Conservation (phyloP, 2,888 invertebrate species). For the Lordiphosa andalusiaca region DNA sequence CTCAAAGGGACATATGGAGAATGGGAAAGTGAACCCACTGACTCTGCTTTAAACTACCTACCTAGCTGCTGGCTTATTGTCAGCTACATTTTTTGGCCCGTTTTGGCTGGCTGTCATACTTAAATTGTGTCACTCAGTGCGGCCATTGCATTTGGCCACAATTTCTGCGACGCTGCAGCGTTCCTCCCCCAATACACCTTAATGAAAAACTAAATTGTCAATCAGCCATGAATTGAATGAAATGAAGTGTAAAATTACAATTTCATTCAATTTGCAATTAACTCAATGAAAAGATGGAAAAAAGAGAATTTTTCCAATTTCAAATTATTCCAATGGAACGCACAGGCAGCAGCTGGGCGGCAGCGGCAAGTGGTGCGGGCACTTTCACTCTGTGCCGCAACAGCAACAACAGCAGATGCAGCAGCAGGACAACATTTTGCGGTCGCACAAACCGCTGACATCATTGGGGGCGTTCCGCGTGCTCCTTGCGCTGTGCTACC, state of each 20-base stretch:
- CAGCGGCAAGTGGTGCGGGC: slow-evolving; percentile 3
- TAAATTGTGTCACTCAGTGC: slow-evolving; percentile 22
- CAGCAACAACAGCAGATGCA: slow-evolving; percentile 10
- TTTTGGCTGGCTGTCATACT: slow-evolving; percentile 25
- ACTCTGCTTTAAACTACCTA: no score
- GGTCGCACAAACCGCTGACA: slow-evolving; percentile 44
- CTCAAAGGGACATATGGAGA: no score
- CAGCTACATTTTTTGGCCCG: not conserved
- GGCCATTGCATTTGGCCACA: slow-evolving; percentile 29
- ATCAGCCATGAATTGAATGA: slow-evolving; percentile 78
- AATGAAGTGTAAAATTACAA: slow-evolving; percentile 80
- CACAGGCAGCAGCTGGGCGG: slow-evolving; percentile 49
- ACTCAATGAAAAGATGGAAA: slow-evolving; percentile 73
- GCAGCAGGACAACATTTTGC: slow-evolving; percentile 38
- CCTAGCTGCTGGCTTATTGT: no score
- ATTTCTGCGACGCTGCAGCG: slow-evolving; percentile 2
- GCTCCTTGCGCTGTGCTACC: slow-evolving; percentile 41
- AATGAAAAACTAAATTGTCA: slow-evolving; percentile 79
- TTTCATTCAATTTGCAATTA: slow-evolving; percentile 79
- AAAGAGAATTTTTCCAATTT: slow-evolving; percentile 56
- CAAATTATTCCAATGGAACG: slow-evolving; percentile 73
- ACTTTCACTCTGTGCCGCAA: slow-evolving; percentile 48
- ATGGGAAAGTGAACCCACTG: no score
- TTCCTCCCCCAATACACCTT: slow-evolving; percentile 41
- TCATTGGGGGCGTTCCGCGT: slow-evolving; percentile 31